phyloP scores from a whole-genome alignment of 2,113 vertebrate species.

The Thermophis baileyi region DNA sequence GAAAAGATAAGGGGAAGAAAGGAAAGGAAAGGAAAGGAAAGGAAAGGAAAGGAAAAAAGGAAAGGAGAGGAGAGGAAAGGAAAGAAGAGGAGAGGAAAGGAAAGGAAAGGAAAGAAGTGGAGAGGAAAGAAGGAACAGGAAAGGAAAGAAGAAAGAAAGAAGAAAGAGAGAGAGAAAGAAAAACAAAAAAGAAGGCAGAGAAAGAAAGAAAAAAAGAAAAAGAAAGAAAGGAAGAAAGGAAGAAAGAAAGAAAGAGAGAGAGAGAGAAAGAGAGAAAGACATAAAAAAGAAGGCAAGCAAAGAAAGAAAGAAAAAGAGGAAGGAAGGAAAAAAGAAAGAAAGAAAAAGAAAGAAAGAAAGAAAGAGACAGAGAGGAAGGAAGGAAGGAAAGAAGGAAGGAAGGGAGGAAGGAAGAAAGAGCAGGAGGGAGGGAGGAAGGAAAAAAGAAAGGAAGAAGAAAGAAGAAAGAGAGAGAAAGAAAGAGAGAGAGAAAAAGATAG shows the following conservation, averaged over 20 bases:
- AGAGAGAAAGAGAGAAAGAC: background rate
- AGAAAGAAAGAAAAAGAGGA: too few relatives aligned
- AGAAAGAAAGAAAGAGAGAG: background rate
- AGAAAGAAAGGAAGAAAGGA: too few relatives aligned
- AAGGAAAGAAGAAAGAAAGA: too few relatives aligned
- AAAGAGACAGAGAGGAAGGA: rapidly evolving
- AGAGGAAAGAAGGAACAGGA: too few relatives aligned
- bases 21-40: background rate
- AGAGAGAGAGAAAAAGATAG: too few relatives aligned
- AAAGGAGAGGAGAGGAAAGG: rapidly evolving
- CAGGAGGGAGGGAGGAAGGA: too few relatives aligned
- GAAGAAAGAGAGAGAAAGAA: rapidly evolving
- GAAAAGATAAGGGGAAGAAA: background rate
- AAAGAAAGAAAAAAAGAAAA: too few relatives aligned
- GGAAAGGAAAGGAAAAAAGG: too few relatives aligned
- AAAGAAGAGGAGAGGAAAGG: too few relatives aligned
- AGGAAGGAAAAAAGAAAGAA: rapidly evolving
- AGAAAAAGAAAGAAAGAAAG: background rate
- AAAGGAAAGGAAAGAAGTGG: too few relatives aligned
- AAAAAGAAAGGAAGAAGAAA: background rate
- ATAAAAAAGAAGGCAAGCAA: background rate
- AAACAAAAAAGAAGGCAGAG: too few relatives aligned
- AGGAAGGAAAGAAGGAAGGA: rapidly evolving
- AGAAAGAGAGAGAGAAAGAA: too few relatives aligned
- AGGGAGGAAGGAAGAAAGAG: rapidly evolving